phyloP scores from a whole-genome alignment of 2,888 invertebrate genomes.

The Tillus elongatus region DNA sequence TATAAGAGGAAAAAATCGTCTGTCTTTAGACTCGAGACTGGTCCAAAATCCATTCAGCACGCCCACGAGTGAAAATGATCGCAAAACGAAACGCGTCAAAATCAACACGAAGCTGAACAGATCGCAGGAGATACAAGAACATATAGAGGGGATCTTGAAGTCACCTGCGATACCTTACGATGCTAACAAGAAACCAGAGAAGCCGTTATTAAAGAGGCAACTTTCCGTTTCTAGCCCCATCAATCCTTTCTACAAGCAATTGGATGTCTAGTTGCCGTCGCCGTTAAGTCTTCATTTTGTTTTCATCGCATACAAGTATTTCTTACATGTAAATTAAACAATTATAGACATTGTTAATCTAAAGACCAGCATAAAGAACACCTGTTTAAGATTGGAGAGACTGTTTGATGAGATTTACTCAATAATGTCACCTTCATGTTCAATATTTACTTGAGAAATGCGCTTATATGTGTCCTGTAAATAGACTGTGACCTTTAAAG shows the following conservation, averaged over 20 bases:
- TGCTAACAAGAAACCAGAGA: slow-evolving; percentile 55
- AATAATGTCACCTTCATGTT: no score
- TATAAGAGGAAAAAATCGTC: slow-evolving; percentile 18
- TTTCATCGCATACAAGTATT: no score
- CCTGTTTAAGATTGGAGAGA: no score
- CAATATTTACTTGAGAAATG: no score
- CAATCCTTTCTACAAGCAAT: slow-evolving; percentile 59
- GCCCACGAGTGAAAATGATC: slow-evolving; percentile 26
- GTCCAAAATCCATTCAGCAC: slow-evolving; percentile 21
- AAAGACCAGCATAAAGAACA: no score
- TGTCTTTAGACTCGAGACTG: slow-evolving; percentile 24
- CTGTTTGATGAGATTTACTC: no score
- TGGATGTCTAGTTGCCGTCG: no score
- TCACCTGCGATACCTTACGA: slow-evolving; percentile 72
- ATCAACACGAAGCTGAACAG: slow-evolving; percentile 62
- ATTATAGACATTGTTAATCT: no score
- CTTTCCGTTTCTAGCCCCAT: slow-evolving; percentile 58
- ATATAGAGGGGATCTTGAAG: slow-evolving; percentile 57
- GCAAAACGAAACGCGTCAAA: slow-evolving; percentile 65
- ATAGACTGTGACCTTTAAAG: no score
- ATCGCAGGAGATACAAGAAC: slow-evolving; percentile 64
- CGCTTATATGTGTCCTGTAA: no score
- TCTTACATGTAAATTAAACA: no score
- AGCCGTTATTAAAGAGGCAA: slow-evolving; percentile 63
- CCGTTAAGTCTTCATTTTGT: no score